Conservation (phyloP, 2,888 invertebrate species). For the Epirrita christyi region DNA sequence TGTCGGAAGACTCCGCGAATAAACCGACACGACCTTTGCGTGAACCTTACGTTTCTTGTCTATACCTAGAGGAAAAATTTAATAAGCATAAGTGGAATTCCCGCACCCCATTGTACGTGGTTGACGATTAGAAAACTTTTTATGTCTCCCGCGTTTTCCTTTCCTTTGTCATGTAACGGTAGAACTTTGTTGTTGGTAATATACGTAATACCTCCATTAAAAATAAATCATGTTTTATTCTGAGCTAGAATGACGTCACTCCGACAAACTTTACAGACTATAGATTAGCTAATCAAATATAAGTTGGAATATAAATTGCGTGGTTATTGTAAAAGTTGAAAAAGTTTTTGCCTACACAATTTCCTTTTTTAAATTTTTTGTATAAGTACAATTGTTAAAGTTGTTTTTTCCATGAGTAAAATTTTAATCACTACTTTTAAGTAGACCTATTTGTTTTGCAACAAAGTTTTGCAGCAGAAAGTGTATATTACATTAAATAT, state of each 20-base stretch:
- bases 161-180: slow-evolving; percentile 35
- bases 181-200: slow-evolving; percentile 41
- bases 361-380: neutral
- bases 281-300: slow-evolving; percentile 29
- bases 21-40: slow-evolving; percentile 61
- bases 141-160: slow-evolving; percentile 34
- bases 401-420: too few species aligned
- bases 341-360: slow-evolving; percentile 22
- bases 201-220: slow-evolving; percentile 43
- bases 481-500: too few species aligned
- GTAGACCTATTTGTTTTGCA: too few species aligned
- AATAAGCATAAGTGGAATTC: slow-evolving; percentile 68
- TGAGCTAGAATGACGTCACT: slow-evolving; percentile 23
- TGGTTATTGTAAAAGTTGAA: slow-evolving; percentile 32
- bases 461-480: too few species aligned
- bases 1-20: slow-evolving; percentile 70
- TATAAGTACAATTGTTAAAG: too few species aligned
- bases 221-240: slow-evolving; percentile 44
- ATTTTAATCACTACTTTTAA: too few species aligned
- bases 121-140: slow-evolving; percentile 59
- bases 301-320: slow-evolving; percentile 31
- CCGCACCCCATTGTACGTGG: slow-evolving; percentile 51
- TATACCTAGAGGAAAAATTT: slow-evolving; percentile 55
- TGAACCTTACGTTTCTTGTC: slow-evolving; percentile 66
- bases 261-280: slow-evolving; percentile 28